Evolutionary conservation across 2,797 vertebrate genomes (phyloP).

Genomic region (Euphonia xanthogaster): DNA sequence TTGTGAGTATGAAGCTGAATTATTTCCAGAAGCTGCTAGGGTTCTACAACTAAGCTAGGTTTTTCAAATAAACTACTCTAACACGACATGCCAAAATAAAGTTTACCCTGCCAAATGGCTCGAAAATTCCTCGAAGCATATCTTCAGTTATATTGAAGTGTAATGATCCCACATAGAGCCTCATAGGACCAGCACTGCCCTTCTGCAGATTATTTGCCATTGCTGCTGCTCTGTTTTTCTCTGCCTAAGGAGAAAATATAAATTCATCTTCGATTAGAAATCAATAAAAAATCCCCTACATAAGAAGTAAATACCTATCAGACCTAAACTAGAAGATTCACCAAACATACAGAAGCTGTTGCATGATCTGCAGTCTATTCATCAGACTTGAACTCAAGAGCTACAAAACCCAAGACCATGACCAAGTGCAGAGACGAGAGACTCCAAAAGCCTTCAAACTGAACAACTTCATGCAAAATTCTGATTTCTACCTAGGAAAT

Average conservation of each 20-base stretch:
- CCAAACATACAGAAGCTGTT: neutral
- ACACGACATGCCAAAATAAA: neutral
- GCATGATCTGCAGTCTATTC: neutral
- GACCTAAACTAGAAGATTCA: neutral
- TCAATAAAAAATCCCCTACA: neutral
- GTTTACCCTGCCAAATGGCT: conserved; percentile 92
- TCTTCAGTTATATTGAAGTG: conserved; percentile 99
- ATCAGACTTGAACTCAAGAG: neutral
- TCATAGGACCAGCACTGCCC: conserved; percentile 91
- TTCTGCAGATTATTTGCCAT: conserved; percentile 94
- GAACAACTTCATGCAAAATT: neutral
- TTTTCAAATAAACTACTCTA: neutral
- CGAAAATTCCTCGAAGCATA: conserved; percentile 96
- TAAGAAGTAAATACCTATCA: neutral
- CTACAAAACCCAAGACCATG: neutral
- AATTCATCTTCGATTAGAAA: neutral
- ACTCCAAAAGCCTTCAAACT: neutral
- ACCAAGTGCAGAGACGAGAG: neutral
- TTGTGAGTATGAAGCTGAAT: neutral
- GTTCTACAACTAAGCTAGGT: neutral
- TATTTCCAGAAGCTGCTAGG: neutral
- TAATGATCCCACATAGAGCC: conserved; percentile 92
- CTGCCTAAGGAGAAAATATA: conserved; percentile 78
- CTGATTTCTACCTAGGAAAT: neutral
- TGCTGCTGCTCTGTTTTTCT: conserved; percentile 95